Conservation (phyloP, 2,113 vertebrate species). For the Lepus europaeus region DNA sequence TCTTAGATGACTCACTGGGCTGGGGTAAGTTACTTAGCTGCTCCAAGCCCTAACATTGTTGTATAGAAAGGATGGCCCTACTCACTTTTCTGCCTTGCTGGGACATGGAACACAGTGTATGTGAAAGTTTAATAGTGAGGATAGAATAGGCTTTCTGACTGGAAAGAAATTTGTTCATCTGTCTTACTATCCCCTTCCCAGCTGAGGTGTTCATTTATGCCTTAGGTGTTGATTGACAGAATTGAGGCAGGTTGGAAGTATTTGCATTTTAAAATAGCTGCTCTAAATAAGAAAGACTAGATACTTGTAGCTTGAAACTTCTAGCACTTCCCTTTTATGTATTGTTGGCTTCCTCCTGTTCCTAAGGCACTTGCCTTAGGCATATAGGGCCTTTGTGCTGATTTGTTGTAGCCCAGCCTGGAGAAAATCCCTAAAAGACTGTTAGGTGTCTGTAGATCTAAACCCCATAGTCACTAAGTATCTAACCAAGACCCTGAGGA, state of each 20-base stretch:
- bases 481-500: background rate
- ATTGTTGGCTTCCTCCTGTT: constrained; percentile 17
- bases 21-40: background rate
- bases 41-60: constrained; percentile 38
- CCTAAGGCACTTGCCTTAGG: background rate
- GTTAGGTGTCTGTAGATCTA: background rate
- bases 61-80: background rate
- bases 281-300: background rate
- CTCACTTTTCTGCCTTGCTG: background rate
- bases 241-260: background rate
- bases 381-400: constrained; percentile 26
- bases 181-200: background rate
- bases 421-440: background rate
- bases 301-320: background rate
- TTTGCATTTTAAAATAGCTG: constrained; percentile 42
- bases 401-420: constrained; percentile 1
- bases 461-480: background rate
- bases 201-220: constrained; percentile 6
- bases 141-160: background rate
- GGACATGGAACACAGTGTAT: background rate
- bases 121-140: constrained; percentile 10
- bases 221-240: constrained; percentile 1
- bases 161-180: background rate
- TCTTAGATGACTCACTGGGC: background rate
- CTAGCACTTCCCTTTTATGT: background rate